Evolutionary conservation across 2,888 invertebrate species (phyloP).

Genomic region (Limnephilus auricula): DNA sequence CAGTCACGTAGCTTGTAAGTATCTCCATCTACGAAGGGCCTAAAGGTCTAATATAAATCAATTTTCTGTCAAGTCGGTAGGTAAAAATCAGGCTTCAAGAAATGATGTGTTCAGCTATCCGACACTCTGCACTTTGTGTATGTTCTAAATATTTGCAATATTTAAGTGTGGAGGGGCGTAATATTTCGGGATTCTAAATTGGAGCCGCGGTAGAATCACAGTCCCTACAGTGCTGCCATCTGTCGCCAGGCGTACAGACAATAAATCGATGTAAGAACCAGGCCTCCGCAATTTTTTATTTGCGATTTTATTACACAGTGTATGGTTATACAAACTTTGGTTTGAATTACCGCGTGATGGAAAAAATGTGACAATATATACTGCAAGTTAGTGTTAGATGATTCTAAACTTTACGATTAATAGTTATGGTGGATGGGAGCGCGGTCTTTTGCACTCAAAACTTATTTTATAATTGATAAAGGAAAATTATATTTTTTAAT

Average conservation of each 20-base stretch:
- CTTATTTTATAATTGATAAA: no score
- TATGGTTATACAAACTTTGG: not conserved
- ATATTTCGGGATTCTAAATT: constrained; percentile 10
- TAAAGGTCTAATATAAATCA: no score
- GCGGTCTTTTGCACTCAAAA: no score
- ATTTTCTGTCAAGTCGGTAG: no score
- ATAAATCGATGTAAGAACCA: not conserved
- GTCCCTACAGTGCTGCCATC: not conserved
- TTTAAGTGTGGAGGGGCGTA: not conserved
- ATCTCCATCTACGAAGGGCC: no score
- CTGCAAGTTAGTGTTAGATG: not conserved
- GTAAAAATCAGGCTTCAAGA: no score
- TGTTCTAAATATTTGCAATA: not conserved
- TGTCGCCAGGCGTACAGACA: constrained; percentile 4
- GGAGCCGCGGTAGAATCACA: not conserved
- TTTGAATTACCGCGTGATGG: no score
- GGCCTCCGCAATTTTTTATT: not conserved
- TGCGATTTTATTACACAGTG: not conserved
- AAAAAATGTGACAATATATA: not conserved
- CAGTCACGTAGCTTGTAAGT: no score
- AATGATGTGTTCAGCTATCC: not conserved
- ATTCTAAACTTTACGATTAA: not conserved
- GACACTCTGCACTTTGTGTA: not conserved
- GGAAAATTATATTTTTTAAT: no score
- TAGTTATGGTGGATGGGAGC: no score